Evolutionary conservation across 2,888 invertebrate species (phyloP).

Genomic region (Caenorhabditis panamensis): DNA sequence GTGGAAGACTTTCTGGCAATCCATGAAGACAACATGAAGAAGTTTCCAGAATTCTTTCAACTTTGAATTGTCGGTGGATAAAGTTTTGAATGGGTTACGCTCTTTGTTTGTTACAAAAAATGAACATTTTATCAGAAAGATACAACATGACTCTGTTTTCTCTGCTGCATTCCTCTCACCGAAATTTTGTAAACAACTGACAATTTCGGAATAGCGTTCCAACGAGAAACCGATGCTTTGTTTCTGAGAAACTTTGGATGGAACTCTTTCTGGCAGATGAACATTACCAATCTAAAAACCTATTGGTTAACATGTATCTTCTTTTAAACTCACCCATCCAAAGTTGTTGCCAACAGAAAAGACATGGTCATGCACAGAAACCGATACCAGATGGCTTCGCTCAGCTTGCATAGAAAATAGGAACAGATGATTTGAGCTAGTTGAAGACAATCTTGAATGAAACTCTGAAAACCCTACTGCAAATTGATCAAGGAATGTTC

Average conservation of each 20-base stretch:
- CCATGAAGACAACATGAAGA: conserved; percentile 12
- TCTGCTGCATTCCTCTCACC: too few species aligned
- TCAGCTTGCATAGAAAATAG: conserved; percentile 10
- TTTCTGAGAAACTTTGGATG: background rate
- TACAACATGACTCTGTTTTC: too few species aligned
- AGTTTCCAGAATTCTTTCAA: conserved; percentile 21
- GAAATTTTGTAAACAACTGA: too few species aligned
- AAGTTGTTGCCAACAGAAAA: conserved; percentile 2
- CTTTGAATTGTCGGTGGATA: background rate
- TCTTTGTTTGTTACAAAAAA: too few species aligned
- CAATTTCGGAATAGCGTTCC: too few species aligned
- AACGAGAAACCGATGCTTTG: background rate
- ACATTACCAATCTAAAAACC: conserved; percentile 9
- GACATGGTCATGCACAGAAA: conserved; percentile 37
- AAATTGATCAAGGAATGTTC: background rate
- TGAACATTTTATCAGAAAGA: too few species aligned
- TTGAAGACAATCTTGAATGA: conserved; percentile 44
- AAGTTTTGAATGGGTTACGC: background rate
- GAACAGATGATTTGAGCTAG: conserved; percentile 34
- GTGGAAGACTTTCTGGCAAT: conserved; percentile 17
- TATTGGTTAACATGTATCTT: too few species aligned
- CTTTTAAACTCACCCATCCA: conserved; percentile 7
- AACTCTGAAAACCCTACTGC: background rate
- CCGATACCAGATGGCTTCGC: conserved; percentile 36
- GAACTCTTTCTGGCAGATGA: conserved; percentile 1